phyloP scores from a whole-genome alignment of 2,797 vertebrate species.

The Myoxocephalus aenaeus region DNA sequence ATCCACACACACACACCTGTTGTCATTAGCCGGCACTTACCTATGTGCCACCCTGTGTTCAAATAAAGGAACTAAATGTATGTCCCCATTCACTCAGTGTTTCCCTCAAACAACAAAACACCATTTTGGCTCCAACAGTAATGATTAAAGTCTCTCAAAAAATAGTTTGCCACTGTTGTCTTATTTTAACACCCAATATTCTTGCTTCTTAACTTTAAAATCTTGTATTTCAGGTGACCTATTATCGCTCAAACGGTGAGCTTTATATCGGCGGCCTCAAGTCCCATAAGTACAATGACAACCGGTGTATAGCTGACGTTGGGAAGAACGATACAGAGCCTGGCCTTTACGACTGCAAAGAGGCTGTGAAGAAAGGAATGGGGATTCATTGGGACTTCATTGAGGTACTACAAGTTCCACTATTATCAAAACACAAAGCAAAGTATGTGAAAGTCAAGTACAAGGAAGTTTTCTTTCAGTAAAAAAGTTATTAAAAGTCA shows the following conservation, averaged over 20 bases:
- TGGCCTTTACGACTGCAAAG: constrained; percentile 70
- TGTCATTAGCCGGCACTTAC: too few species aligned
- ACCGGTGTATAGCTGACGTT: constrained; percentile 75
- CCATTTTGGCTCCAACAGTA: too few species aligned
- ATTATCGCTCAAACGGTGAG: constrained; percentile 70
- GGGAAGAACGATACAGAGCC: constrained; percentile 56
- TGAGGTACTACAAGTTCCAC: constrained; percentile 65
- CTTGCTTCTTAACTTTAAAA: background rate
- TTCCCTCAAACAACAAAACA: too few species aligned
- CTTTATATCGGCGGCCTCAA: constrained; percentile 79
- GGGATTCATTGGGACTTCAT: constrained; percentile 79
- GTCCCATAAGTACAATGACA: constrained; percentile 80
- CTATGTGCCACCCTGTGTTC: too few species aligned
- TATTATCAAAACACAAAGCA: background rate
- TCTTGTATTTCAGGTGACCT: constrained; percentile 44
- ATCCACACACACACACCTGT: too few species aligned
- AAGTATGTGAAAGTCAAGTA: too few species aligned
- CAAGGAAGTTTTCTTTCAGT: too few species aligned
- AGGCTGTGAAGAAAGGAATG: constrained; percentile 70
- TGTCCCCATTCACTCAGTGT: too few species aligned
- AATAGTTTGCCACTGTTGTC: background rate
- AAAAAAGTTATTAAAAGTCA: too few species aligned
- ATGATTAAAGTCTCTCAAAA: background rate
- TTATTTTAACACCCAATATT: background rate
- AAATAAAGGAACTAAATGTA: too few species aligned